A percentile compares a stretch with the other conserved stretches of the same genome.
These are phyloP conservation scores for Phoenicopterus ruber DNA, from an alignment of 2,113 vertebrate species.

Conservation along the genomic window DNA sequence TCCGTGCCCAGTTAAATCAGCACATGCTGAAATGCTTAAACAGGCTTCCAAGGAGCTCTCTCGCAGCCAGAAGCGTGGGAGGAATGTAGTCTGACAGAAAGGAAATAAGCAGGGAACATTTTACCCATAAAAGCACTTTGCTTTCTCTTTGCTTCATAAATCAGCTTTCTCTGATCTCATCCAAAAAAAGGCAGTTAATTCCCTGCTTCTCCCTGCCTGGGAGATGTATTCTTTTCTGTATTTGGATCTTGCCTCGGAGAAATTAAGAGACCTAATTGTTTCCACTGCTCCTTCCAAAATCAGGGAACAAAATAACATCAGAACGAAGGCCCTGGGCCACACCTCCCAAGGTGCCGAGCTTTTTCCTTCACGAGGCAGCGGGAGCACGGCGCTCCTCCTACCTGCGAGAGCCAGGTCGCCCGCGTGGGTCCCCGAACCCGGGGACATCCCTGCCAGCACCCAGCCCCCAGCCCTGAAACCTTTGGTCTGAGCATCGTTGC, in stretches of 20 bases:
- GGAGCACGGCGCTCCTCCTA: accelerated
- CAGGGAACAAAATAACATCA: constrained; percentile 21
- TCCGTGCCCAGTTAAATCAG: constrained; percentile 51
- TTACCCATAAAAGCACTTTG: constrained; percentile 68
- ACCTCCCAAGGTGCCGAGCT: constrained; percentile 25
- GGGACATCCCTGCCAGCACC: background rate
- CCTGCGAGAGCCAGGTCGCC: background rate
- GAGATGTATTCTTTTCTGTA: constrained; percentile 60
- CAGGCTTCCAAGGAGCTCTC: constrained; percentile 23
- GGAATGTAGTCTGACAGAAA: constrained; percentile 62
- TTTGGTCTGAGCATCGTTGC: background rate
- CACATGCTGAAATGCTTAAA: constrained; percentile 64
- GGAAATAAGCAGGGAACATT: constrained; percentile 70
- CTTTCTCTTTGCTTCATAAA: constrained; percentile 67
- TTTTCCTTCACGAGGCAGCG: background rate
- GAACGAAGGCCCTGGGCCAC: background rate
- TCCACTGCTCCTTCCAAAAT: constrained; percentile 57
- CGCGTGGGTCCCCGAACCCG: accelerated
- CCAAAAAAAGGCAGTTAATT: constrained; percentile 63
- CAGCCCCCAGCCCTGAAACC: background rate
- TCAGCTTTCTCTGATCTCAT: constrained; percentile 64
- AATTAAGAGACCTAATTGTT: constrained; percentile 63
- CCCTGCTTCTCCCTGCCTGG: constrained; percentile 54
- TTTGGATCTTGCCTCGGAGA: constrained; percentile 51
- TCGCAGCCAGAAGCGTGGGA: constrained; percentile 65